Percentiles rank a stretch among this genome's conserved stretches.
Conservation (phyloP, 2,888 invertebrate species). For the Prosopocoilus inquinatus region DNA sequence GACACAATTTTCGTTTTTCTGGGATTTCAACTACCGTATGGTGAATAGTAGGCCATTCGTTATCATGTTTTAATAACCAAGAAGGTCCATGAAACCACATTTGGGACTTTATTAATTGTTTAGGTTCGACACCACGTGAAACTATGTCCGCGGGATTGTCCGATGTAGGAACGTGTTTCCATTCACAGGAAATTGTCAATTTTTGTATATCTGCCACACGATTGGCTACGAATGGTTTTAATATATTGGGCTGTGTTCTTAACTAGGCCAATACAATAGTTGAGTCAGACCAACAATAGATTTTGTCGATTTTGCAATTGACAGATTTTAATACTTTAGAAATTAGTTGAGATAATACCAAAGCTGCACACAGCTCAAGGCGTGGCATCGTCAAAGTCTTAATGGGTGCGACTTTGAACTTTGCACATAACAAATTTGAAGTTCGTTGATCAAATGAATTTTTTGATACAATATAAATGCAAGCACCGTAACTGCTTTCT, state of each 20-base stretch:
- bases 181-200: slow-evolving; percentile 20
- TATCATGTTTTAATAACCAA: slow-evolving; percentile 1
- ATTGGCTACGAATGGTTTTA: slow-evolving; percentile 30
- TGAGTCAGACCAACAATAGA: slow-evolving; percentile 1
- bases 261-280: neutral
- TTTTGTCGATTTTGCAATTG: neutral
- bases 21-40: too few relatives aligned
- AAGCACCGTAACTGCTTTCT: slow-evolving; percentile 12
- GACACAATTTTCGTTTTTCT: too few relatives aligned
- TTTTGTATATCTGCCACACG: slow-evolving; percentile 34
- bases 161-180: slow-evolving; percentile 30
- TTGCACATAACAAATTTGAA: slow-evolving; percentile 14
- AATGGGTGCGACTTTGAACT: slow-evolving; percentile 17
- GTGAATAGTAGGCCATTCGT: neutral
- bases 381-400: slow-evolving; percentile 29
- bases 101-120: slow-evolving; percentile 1
- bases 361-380: slow-evolving; percentile 33
- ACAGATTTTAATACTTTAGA: slow-evolving; percentile 14
- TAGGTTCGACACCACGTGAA: slow-evolving; percentile 28
- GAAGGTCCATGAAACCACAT: slow-evolving; percentile 20
- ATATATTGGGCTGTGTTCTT: slow-evolving; percentile 4
- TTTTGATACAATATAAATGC: slow-evolving; percentile 15
- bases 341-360: slow-evolving; percentile 27
- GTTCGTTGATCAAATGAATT: neutral
- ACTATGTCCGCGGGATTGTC: slow-evolving; percentile 36